Evolutionary conservation across 2,797 vertebrate species (phyloP), one percentile per base, ranked within the genome.

Genomic region (Simalia tracyae): DNA sequence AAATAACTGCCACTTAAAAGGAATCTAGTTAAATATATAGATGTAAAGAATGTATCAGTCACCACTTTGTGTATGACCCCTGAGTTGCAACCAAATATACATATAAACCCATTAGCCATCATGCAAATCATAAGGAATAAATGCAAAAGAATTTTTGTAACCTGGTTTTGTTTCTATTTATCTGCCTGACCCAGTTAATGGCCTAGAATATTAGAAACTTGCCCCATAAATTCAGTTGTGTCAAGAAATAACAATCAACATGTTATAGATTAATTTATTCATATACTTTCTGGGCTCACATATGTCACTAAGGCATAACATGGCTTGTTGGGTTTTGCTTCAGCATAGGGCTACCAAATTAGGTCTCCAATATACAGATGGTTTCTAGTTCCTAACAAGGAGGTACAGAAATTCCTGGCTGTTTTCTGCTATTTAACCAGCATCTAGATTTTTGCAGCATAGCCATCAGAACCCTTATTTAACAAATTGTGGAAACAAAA

Each of bases 1-100:
- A 54, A 89, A 22, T 24, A 4, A 31, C 4, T 68, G 15, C 28
- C 89, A 59, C n/a, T 89, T 57, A 68, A 87, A 76, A 17, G 10
- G n/a, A 0, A 0, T 0, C 64, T 72, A 57, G 15, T 26, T 3
- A 92, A 19, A 72, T 11, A 0, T 1, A 31, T 72, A 81, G 24
- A 1, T 72, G 66, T 24, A 15, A 54, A 28, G 15, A 42, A 56
- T 8, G 14, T 91, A 6, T 54, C 92, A 89, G 0, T 31, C 91
- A 92, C 57, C 28, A 2, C 15, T 26, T n/a, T 66, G 28, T 14
- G 64, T 66, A 17, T 31, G 31, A 31, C 0, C 31, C 2, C 57
- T 60, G 89, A 64, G 7, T 36, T 90, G 0, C 6, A 89, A 93
- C 6, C 88, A 46, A 84, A 46, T 50, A 50, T 50, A 50, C 50